phyloP scores from a whole-genome alignment of 2,797 vertebrate genomes.

The Phylloscopus collybita region DNA sequence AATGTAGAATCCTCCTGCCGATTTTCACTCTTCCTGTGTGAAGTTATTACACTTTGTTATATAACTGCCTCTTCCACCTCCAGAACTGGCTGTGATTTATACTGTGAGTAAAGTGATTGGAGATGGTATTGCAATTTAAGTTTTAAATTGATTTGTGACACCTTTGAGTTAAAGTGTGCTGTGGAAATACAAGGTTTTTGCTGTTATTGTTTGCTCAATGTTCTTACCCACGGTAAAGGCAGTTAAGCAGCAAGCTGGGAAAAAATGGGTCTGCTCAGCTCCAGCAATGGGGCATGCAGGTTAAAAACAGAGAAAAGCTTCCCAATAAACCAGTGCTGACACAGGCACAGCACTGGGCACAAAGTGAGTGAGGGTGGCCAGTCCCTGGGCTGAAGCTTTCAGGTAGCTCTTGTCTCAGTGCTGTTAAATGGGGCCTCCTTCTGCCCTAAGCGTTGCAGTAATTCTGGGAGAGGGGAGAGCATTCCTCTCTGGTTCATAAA shows the following conservation, averaged over 20 bases:
- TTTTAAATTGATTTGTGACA: slow-evolving; percentile 68
- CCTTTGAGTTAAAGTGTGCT: slow-evolving; percentile 45
- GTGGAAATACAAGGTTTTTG: slow-evolving; percentile 41
- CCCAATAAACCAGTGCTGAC: neutral
- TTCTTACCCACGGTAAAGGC: slow-evolving; percentile 12
- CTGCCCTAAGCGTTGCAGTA: neutral
- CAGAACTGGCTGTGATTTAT: slow-evolving; percentile 58
- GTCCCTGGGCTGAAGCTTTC: neutral
- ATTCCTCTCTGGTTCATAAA: neutral
- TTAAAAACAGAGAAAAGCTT: slow-evolving; percentile 16
- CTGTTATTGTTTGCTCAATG: slow-evolving; percentile 36
- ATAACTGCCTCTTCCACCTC: slow-evolving; percentile 46
- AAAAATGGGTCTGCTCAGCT: slow-evolving; percentile 11
- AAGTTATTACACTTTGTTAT: slow-evolving; percentile 46
- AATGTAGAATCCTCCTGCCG: slow-evolving; percentile 35
- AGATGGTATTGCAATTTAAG: slow-evolving; percentile 62
- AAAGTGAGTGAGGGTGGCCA: neutral
- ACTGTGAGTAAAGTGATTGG: slow-evolving; percentile 53
- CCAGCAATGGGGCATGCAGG: neutral
- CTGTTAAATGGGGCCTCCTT: neutral
- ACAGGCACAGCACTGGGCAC: neutral
- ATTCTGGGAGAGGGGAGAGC: neutral
- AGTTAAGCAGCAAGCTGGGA: slow-evolving; percentile 7
- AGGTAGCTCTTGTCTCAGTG: neutral
- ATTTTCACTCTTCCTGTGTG: slow-evolving; percentile 42